phyloP scores from a whole-genome alignment of 2,797 vertebrate species.

The Crossoptilon crossoptilon region DNA sequence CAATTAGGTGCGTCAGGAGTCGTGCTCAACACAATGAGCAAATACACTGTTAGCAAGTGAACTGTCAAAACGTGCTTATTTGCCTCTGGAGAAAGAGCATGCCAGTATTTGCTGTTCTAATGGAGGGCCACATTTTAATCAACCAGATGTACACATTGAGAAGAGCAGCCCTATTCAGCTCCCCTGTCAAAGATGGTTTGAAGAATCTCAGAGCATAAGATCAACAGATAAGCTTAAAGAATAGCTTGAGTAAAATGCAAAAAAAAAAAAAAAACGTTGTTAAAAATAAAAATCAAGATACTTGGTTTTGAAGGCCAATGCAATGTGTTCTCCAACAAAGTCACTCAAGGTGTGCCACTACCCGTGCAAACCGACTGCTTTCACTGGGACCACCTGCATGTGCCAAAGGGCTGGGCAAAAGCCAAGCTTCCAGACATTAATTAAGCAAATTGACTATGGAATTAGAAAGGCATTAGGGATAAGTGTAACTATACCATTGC shows the following conservation, averaged over 20 bases:
- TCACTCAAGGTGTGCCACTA: neutral
- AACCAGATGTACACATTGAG: fast-evolving
- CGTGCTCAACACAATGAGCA: neutral
- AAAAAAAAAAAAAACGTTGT: neutral
- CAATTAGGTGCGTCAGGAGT: conserved; percentile 15
- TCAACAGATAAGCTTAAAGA: neutral
- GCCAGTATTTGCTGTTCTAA: neutral
- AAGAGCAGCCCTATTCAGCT: neutral
- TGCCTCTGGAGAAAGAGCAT: neutral
- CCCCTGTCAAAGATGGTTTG: neutral
- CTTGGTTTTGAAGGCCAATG: neutral
- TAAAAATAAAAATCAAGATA: neutral
- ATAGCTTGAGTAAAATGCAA: neutral
- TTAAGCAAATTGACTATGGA: neutral
- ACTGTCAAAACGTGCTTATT: conserved; percentile 12
- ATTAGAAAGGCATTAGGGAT: neutral
- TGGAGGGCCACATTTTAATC: neutral
- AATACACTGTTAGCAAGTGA: neutral
- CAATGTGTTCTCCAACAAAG: fast-evolving
- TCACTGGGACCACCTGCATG: neutral
- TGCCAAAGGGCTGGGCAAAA: neutral
- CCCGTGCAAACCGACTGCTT: neutral
- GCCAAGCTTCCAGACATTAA: neutral
- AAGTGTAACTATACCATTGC: neutral
- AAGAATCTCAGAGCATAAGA: neutral